Evolutionary conservation across 2,797 vertebrate species (phyloP), one percentile per base, ranked within the genome.

Genomic region (Cetoscarus ocellatus): DNA sequence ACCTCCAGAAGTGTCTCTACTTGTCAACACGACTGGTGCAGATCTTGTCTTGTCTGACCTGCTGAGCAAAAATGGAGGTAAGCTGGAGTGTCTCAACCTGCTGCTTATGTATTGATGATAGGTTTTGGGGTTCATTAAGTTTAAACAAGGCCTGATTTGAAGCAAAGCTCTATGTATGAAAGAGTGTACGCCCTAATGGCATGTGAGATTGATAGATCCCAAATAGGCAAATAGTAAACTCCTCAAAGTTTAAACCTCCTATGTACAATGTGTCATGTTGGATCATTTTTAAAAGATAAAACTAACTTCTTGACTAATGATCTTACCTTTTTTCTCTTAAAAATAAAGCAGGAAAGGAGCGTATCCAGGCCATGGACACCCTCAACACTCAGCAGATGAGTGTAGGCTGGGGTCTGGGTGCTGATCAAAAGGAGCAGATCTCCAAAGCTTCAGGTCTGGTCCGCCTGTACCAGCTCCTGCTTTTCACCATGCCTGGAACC

Each of bases 401-500:
- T 14, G 11, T 95, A 70, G 92, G 44, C 50, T 95, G 94, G 94
- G 88, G 85, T 7, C 56, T 94, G 3, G 92, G 89, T 0, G 88
- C 92, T 8, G 62, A 86, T 7, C 69, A 75, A 3, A 2, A 17
- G 0, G 75, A 82, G 0, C 93, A 93, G 18, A 58, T 96, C 85
- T 85, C 94, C 44, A 69, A 61, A 64, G 61, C 74, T 18, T 44
- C 79, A 0, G 78, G 52, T 0, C 80, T 96, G 10, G 75, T 93
- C 13, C 91, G 83, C 0, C 93, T 97, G 0, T 95, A 95, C 84
- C 95, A 97, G 35, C 87, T 96, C 45, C 89, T 98, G 54, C 73
- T 97, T 10, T 95, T 97, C 77, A 97, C 96, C 0, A 76, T 98
- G 65, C 96, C 95, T 0, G 96, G 96, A 36, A 98, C 96, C 0